Percentiles rank a stretch among this genome's conserved stretches.
Evolutionary conservation across 2,797 vertebrate genomes (phyloP).

Genomic region (Notolepis coatsorum): DNA sequence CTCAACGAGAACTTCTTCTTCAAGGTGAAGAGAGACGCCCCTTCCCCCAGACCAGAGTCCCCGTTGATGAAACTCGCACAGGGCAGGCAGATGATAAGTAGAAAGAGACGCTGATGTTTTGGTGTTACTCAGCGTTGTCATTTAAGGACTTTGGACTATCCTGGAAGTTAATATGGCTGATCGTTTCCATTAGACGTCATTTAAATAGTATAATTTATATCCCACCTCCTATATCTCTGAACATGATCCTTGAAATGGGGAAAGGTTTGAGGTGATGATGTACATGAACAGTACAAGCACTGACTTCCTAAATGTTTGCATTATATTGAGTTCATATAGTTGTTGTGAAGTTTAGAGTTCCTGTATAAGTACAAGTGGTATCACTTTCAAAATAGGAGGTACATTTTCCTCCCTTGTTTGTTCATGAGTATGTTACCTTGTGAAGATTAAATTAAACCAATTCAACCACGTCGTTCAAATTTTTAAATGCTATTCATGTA

Average conservation of each 20-base stretch:
- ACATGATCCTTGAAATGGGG: not conserved
- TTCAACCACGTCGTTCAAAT: too few relatives aligned
- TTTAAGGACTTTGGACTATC: not conserved
- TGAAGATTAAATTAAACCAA: too few relatives aligned
- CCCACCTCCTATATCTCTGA: not conserved
- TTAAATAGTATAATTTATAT: not conserved
- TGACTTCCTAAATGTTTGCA: too few relatives aligned
- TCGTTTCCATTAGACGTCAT: not conserved
- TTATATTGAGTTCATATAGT: not conserved
- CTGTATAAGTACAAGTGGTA: too few relatives aligned
- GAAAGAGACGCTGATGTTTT: constrained; percentile 40
- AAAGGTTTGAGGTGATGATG: constrained; percentile 1
- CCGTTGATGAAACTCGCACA: constrained; percentile 77
- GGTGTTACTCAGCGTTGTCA: not conserved
- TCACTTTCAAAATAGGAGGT: too few relatives aligned
- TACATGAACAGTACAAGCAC: not conserved
- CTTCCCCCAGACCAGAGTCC: constrained; percentile 63
- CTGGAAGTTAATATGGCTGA: not conserved
- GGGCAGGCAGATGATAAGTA: constrained; percentile 38
- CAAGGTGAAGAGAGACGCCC: constrained; percentile 73
- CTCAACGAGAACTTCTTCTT: constrained; percentile 86
- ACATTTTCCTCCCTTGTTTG: too few relatives aligned
- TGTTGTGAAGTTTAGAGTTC: not conserved
- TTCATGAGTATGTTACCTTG: too few relatives aligned
- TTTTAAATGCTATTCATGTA: too few relatives aligned